These are phyloP conservation scores for Coracopsis vasa DNA, from an alignment of 2,113 vertebrate genomes.

Conservation along the genomic window DNA sequence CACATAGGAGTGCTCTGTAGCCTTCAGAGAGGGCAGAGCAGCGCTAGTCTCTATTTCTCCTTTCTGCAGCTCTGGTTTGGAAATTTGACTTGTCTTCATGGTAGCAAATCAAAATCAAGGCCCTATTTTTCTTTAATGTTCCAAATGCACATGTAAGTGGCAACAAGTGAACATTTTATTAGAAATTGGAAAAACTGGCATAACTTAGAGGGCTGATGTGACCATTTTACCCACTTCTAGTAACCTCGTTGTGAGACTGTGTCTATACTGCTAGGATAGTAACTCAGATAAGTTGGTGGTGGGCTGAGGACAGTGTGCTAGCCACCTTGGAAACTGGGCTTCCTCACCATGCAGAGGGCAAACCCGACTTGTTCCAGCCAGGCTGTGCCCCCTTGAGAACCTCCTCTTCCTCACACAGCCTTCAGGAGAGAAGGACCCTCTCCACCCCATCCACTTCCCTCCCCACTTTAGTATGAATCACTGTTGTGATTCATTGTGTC, in stretches of 20 bases:
- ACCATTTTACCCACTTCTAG: background rate
- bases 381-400: background rate
- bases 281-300: background rate
- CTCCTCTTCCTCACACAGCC: fast-evolving
- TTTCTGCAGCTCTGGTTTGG: background rate
- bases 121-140: background rate
- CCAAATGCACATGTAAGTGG: background rate
- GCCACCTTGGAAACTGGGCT: background rate
- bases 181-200: background rate
- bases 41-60: background rate
- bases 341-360: background rate
- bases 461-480: fast-evolving
- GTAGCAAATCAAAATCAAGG: background rate
- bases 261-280: fast-evolving
- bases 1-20: background rate
- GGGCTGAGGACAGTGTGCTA: background rate
- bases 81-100: background rate
- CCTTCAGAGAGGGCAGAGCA: background rate
- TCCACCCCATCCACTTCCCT: background rate
- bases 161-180: background rate
- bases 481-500: background rate
- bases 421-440: background rate
- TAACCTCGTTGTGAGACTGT: fast-evolving
- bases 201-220: background rate
- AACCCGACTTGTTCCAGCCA: background rate